phyloP scores from a whole-genome alignment of 1,140 invertebrate species.

The Apis mellifera region DNA sequence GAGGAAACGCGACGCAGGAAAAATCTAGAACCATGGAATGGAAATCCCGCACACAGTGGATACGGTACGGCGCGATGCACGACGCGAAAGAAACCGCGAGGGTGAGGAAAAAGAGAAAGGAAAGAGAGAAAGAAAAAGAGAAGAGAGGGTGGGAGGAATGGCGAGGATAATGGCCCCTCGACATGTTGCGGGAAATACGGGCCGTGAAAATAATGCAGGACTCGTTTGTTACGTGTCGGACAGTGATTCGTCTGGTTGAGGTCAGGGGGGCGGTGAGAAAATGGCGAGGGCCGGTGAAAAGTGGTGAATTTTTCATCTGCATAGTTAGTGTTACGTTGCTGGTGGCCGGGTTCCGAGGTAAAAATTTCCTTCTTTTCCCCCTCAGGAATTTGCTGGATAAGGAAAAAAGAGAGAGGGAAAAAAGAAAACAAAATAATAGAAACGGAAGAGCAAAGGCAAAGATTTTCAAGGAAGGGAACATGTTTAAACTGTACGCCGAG shows the following conservation, averaged over 20 bases:
- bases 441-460: not conserved
- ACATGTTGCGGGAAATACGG: constrained; percentile 55
- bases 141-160: not conserved
- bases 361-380: not conserved
- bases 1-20: not conserved
- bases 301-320: constrained; percentile 70
- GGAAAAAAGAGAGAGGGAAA: not conserved
- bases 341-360: not conserved
- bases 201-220: constrained; percentile 65
- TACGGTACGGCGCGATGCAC: no score
- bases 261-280: constrained; percentile 62
- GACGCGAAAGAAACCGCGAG: not conserved
- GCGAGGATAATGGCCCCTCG: constrained; percentile 35
- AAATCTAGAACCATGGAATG: not conserved
- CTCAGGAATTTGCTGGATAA: constrained; percentile 17
- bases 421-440: constrained; percentile 2
- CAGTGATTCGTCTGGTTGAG: constrained; percentile 67
- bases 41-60: no score
- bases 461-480: not conserved
- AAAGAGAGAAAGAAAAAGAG: not conserved
- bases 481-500: not conserved
- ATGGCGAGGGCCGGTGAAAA: constrained; percentile 44
- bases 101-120: not conserved
- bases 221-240: constrained; percentile 67
- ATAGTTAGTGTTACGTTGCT: constrained; percentile 60